Conservation (phyloP, 2,888 invertebrate species). For the Sinohyriopsis cumingii region DNA sequence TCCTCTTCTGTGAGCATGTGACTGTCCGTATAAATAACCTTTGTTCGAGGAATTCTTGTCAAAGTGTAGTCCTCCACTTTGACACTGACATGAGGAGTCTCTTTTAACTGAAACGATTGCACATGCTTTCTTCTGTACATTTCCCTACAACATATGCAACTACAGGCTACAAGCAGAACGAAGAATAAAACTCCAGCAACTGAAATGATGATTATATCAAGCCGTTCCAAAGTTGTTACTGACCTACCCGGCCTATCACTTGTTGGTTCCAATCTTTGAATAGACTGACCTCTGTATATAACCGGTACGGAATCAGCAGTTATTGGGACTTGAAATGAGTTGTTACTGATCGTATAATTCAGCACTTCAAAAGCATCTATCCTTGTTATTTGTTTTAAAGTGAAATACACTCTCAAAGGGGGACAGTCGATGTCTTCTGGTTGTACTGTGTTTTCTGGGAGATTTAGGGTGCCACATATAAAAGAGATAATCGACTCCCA, state of each 20-base stretch:
- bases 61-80: slow-evolving; percentile 57
- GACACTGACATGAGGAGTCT: slow-evolving; percentile 47
- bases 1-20: slow-evolving; percentile 11
- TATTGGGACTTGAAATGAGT: slow-evolving; percentile 26
- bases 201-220: slow-evolving; percentile 54
- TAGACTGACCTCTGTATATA: slow-evolving; percentile 19
- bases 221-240: slow-evolving; percentile 29
- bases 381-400: slow-evolving; percentile 4
- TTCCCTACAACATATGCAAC: slow-evolving; percentile 44
- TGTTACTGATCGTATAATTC: slow-evolving; percentile 4
- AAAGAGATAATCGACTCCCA: slow-evolving; percentile 30
- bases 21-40: slow-evolving; percentile 45
- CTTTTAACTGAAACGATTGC: slow-evolving; percentile 52
- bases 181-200: slow-evolving; percentile 49
- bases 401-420: slow-evolving; percentile 25
- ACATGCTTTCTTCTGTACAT: slow-evolving; percentile 48
- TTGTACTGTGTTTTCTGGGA: slow-evolving; percentile 19
- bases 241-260: background rate
- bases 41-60: slow-evolving; percentile 53
- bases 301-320: slow-evolving; percentile 25
- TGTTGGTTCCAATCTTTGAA: slow-evolving; percentile 17
- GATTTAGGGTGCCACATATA: slow-evolving; percentile 16
- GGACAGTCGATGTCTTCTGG: slow-evolving; percentile 32
- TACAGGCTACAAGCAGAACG: slow-evolving; percentile 43
- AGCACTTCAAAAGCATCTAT: slow-evolving; percentile 1